Evolutionary conservation across 2,113 vertebrate species (phyloP), one percentile per base, ranked within the genome.

Genomic region (Tenrec ecaudatus): DNA sequence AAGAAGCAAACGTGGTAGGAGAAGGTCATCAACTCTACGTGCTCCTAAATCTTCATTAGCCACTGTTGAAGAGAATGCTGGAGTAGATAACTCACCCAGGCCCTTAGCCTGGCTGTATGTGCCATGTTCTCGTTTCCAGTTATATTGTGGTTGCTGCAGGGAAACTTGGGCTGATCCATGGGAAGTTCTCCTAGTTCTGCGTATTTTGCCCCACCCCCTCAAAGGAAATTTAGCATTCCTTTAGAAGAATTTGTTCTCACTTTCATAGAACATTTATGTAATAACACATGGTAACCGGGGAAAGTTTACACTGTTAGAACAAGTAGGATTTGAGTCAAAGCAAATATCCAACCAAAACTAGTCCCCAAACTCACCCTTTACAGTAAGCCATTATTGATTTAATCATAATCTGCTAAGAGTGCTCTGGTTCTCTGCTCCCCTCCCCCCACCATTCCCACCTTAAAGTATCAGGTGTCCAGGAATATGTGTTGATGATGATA

Each of bases 141-240:
- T 73, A 31, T 58, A 5, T 66, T 68, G 38, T 62, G 25, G 47
- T 33, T 36, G 19, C 10, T 86, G 86, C 10, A 43, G 87, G 81
- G 71, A 83, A 82, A 33, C 73, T 29, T 0, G 10, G 58, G 29
- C 80, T 23, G 12, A 40, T 89, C 47, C 31, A 14, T 47, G 19
- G 75, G 92, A 8, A 58, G 23, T 86, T 77, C 71, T 89, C 12
- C 76, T 58, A 76, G 47, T 31, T 73, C n/a, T 33, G 25, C 69
- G 87, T 81, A 33, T 82, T 86, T 91, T 80, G 53, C 76, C 73
- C 85, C 75, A 68, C 16, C 71, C 75, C 60, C 60, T 92, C 58
- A 76, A 88, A 88, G 80, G 81, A 96, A 86, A 82, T 40, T 82
- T 76, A 82, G 16, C 40, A 77, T 82, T 92, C 40, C 31, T 94